These are phyloP conservation scores for Glandiceps talaboti DNA, from an alignment of 53 echinoderm and acorn worm species.

Conservation along the genomic window DNA sequence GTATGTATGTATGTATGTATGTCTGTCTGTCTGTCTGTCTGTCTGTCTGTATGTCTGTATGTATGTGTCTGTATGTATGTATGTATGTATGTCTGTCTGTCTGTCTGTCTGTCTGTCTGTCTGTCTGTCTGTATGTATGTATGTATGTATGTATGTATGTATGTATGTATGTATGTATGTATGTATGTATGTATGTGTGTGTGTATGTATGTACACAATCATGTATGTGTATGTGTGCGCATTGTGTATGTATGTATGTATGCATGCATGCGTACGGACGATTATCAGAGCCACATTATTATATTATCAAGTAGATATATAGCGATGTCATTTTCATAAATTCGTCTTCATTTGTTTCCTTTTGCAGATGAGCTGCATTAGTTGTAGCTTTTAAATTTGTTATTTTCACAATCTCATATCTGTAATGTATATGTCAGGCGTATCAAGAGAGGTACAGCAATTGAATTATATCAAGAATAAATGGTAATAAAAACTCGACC, in stretches of 20 bases:
- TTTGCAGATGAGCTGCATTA: too few relatives aligned
- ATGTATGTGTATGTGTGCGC: background rate
- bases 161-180: slow-evolving; percentile 2
- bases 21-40: background rate
- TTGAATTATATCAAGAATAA: too few relatives aligned
- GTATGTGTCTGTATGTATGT: background rate
- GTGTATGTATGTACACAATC: background rate
- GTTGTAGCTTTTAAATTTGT: too few relatives aligned
- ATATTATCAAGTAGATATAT: too few relatives aligned
- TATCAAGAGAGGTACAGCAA: too few relatives aligned
- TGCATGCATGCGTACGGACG: background rate
- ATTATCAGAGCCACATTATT: background rate
- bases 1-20: background rate
- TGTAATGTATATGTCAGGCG: too few relatives aligned
- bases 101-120: too few relatives aligned
- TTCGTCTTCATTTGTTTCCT: too few relatives aligned
- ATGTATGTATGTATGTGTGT: background rate
- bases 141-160: background rate
- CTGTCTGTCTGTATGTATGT: too few relatives aligned
- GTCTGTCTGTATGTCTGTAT: background rate
- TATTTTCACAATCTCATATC: too few relatives aligned
- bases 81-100: background rate
- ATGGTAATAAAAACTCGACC: too few relatives aligned
- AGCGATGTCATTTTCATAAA: too few relatives aligned
- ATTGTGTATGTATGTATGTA: background rate